A percentile compares a stretch with the other conserved stretches of the same genome.
These are phyloP conservation scores for Chondrosia reniformis DNA, from an alignment of 37 sponge, comb jelly and placozoan species.

Conservation along the genomic window DNA sequence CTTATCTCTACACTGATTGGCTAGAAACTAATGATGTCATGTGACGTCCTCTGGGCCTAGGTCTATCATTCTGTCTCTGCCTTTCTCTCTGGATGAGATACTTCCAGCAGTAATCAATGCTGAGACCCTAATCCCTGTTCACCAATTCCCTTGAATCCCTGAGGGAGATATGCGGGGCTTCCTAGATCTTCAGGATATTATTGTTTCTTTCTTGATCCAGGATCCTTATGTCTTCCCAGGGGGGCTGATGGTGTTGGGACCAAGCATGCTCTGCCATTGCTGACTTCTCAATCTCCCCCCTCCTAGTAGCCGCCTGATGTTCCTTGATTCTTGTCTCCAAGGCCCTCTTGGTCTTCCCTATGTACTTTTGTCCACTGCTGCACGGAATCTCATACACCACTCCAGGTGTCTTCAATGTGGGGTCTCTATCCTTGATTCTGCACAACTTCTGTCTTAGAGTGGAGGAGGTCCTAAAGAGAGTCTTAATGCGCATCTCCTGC, in stretches of 20 bases:
- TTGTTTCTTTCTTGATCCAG: not conserved
- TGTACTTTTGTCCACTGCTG: slow-evolving; percentile 8
- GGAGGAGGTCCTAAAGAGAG: not conserved
- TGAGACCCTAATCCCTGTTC: too few species aligned
- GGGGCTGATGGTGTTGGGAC: not conserved
- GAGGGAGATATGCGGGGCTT: too few species aligned
- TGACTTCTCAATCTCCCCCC: slow-evolving; percentile 23
- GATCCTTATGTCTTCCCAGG: not conserved
- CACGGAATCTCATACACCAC: slow-evolving; percentile 28
- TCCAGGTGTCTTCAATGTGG: not conserved
- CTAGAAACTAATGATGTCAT: too few species aligned
- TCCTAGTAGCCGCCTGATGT: slow-evolving; percentile 19
- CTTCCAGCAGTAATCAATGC: too few species aligned
- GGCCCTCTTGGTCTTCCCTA: slow-evolving; percentile 24
- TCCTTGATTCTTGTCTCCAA: slow-evolving; percentile 22
- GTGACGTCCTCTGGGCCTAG: too few species aligned
- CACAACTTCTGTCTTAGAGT: slow-evolving; percentile 12
- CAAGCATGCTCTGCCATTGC: slow-evolving; percentile 8
- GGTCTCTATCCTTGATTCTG: slow-evolving; percentile 21
- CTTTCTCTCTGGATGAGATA: too few species aligned
- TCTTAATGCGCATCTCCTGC: not conserved
- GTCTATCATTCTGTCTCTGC: too few species aligned
- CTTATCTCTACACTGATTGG: too few species aligned
- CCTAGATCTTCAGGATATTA: not conserved
- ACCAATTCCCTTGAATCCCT: too few species aligned